A percentile compares a stretch with the other conserved stretches of the same genome.
phyloP scores from a whole-genome alignment of 2,113 vertebrate species.

The Cranoglanis bouderius region DNA sequence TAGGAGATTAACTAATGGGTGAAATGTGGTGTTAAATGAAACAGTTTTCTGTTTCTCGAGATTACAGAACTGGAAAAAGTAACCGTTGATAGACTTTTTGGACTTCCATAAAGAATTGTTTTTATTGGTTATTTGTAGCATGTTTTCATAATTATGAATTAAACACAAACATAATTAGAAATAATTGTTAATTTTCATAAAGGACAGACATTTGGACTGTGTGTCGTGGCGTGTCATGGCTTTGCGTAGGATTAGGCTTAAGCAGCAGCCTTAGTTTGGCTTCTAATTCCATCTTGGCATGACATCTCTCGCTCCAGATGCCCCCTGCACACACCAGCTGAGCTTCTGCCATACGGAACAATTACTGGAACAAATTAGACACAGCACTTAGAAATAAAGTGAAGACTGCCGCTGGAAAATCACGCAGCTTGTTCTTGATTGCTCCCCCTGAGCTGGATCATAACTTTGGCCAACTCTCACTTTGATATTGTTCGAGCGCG shows the following conservation, averaged over 20 bases:
- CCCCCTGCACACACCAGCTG: conserved; percentile 13
- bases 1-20: not conserved
- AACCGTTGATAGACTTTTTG: not conserved
- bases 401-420: conserved; percentile 34
- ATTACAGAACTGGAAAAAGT: not conserved
- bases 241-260: not conserved
- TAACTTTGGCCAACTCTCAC: conserved; percentile 28
- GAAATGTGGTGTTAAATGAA: not conserved
- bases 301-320: not conserved
- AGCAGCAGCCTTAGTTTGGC: not conserved
- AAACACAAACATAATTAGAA: not conserved
- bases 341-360: conserved; percentile 26
- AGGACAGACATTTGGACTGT: not conserved
- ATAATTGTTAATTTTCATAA: not conserved
- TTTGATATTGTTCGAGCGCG: conserved; percentile 19
- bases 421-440: conserved; percentile 30
- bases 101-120: not conserved
- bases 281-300: not conserved
- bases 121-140: not conserved
- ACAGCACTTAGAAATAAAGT: conserved; percentile 16
- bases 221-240: not conserved
- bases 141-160: not conserved
- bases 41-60: not conserved
- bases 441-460: conserved; percentile 16
- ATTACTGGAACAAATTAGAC: conserved; percentile 49